Percentiles rank a stretch among this genome's conserved stretches.
phyloP scores from a whole-genome alignment of 2,888 invertebrate species.

The Drosophila prostipennis region DNA sequence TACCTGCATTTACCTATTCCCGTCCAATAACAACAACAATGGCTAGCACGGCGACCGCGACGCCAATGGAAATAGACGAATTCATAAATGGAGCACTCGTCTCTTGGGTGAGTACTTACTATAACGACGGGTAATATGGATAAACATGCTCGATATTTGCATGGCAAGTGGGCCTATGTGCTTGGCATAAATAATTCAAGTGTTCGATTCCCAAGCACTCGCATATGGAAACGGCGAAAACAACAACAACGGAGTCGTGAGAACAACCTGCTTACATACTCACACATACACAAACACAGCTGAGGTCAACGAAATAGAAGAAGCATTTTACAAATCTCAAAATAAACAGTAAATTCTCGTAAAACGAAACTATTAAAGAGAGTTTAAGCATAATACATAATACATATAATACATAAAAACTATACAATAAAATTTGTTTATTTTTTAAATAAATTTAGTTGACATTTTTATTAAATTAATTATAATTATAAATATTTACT shows the following conservation, averaged over 20 bases:
- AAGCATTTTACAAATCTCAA: too few species aligned
- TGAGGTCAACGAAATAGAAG: slow-evolving; percentile 11
- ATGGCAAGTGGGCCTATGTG: slow-evolving; percentile 58
- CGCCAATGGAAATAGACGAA: slow-evolving; percentile 91
- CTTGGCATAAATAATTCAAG: slow-evolving; percentile 58
- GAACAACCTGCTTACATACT: slow-evolving; percentile 32
- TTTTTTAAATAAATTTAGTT: too few species aligned
- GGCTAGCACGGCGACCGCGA: slow-evolving; percentile 80
- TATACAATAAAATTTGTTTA: too few species aligned
- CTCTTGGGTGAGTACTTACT: slow-evolving; percentile 91
- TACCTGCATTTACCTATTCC: slow-evolving; percentile 38
- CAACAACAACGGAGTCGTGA: slow-evolving; percentile 21
- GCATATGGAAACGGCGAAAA: slow-evolving; percentile 29
- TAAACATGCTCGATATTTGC: slow-evolving; percentile 62
- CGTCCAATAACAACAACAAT: slow-evolving; percentile 52
- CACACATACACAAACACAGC: slow-evolving; percentile 2
- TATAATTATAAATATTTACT: too few species aligned
- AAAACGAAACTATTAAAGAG: too few species aligned
- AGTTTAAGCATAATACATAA: too few species aligned
- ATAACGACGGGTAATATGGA: slow-evolving; percentile 72
- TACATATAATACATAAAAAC: too few species aligned
- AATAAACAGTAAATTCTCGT: too few species aligned
- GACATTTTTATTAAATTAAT: too few species aligned
- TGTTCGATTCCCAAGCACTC: slow-evolving; percentile 54
- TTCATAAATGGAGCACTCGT: slow-evolving; percentile 89